These are phyloP conservation scores for Epizoanthus scotinus DNA, from an alignment of 92 coral and sea anemone genomes.

Conservation along the genomic window DNA sequence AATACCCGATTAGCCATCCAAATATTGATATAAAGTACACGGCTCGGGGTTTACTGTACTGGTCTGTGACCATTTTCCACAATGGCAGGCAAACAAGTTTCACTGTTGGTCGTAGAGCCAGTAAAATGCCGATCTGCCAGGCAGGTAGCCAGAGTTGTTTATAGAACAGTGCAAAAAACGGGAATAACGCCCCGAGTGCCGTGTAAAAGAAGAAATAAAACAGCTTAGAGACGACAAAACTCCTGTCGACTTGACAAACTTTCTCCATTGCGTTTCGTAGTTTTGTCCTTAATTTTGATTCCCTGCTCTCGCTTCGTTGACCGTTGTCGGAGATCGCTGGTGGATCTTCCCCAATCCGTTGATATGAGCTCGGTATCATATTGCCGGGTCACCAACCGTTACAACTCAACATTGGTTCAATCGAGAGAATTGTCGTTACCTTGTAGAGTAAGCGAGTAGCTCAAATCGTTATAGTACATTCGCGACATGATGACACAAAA, in stretches of 20 bases:
- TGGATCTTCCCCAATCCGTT: slow-evolving; percentile 69
- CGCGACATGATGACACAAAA: not conserved
- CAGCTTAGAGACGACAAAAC: slow-evolving; percentile 79
- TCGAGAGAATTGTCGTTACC: not conserved
- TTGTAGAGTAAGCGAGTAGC: not conserved
- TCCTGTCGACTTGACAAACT: slow-evolving; percentile 51
- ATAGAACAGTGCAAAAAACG: slow-evolving; percentile 81
- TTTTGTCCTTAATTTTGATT: slow-evolving; percentile 50
- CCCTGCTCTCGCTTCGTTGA: slow-evolving; percentile 24
- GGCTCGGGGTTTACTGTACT: slow-evolving; percentile 74
- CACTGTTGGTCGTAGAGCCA: slow-evolving; percentile 84
- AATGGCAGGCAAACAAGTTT: slow-evolving; percentile 82
- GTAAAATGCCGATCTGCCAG: slow-evolving; percentile 77
- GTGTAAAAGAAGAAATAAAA: slow-evolving; percentile 90
- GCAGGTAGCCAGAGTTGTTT: slow-evolving; percentile 88
- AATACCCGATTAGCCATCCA: slow-evolving; percentile 87
- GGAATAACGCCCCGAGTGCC: slow-evolving; percentile 80
- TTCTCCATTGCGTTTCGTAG: slow-evolving; percentile 39
- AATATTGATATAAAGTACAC: slow-evolving; percentile 87
- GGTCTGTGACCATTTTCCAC: slow-evolving; percentile 87
- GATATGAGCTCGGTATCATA: slow-evolving; percentile 79
- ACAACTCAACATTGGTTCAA: not conserved
- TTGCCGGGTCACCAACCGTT: not conserved
- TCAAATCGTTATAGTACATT: not conserved
- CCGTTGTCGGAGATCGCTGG: slow-evolving; percentile 59